A percentile compares a stretch with the other conserved stretches of the same genome.
phyloP scores from a whole-genome alignment of 2,888 invertebrate species.

The Mythimna lalbum region DNA sequence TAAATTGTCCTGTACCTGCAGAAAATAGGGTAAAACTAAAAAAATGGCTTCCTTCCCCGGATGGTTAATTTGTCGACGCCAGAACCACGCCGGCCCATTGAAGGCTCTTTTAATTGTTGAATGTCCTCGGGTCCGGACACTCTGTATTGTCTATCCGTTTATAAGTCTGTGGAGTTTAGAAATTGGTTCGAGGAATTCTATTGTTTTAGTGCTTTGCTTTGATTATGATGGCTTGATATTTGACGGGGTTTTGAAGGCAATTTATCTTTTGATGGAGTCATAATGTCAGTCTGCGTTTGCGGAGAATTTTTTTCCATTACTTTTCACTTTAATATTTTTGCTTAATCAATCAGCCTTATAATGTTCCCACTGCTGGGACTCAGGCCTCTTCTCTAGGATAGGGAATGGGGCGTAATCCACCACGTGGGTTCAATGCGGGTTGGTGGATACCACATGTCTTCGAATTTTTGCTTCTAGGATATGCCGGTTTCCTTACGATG shows the following conservation, averaged over 20 bases:
- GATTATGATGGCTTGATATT: neutral
- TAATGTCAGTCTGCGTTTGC: too few relatives aligned
- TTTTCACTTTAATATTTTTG: too few relatives aligned
- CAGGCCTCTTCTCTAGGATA: too few relatives aligned
- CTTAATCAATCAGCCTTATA: too few relatives aligned
- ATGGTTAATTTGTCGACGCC: slow-evolving; percentile 74
- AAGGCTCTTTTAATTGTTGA: slow-evolving; percentile 67
- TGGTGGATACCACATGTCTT: too few relatives aligned
- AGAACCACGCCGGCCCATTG: slow-evolving; percentile 59
- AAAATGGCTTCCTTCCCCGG: slow-evolving; percentile 56
- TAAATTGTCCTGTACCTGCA: slow-evolving; percentile 67
- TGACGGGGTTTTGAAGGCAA: neutral
- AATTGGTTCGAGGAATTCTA: neutral
- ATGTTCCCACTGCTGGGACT: too few relatives aligned
- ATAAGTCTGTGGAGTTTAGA: slow-evolving; percentile 21
- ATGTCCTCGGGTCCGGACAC: slow-evolving; percentile 33
- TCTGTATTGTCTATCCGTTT: slow-evolving; percentile 43
- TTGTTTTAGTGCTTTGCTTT: neutral
- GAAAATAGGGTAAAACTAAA: slow-evolving; percentile 55
- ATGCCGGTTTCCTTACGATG: too few relatives aligned
- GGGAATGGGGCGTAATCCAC: too few relatives aligned
- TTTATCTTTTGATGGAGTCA: neutral
- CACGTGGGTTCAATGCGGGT: too few relatives aligned
- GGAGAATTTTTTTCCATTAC: too few relatives aligned
- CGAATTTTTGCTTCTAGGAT: too few relatives aligned